Conservation (phyloP, 2,797 vertebrate species). For the Enteromius anoplus region DNA sequence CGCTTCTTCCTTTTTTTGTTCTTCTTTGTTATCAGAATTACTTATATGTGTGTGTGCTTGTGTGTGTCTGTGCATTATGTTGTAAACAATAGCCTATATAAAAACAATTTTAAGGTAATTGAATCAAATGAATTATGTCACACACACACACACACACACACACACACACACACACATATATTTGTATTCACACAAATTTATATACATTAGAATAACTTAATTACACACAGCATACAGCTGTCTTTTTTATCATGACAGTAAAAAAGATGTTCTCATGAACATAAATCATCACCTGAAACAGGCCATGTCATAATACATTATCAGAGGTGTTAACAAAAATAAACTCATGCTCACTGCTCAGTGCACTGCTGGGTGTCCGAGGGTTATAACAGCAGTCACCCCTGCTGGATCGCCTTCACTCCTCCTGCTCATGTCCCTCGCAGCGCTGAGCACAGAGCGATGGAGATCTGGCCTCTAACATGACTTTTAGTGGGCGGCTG, state of each 20-base stretch:
- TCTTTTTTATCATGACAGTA: neutral
- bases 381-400: neutral
- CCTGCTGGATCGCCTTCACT: neutral
- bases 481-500: slow-evolving; percentile 32
- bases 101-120: neutral
- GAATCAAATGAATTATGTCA: neutral
- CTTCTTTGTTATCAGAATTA: neutral
- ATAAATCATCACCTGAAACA: neutral
- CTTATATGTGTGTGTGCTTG: neutral
- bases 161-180: too few species aligned
- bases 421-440: neutral
- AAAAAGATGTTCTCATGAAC: neutral
- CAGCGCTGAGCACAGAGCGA: slow-evolving; percentile 11
- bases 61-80: neutral
- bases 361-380: neutral
- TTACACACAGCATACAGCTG: neutral
- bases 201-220: neutral
- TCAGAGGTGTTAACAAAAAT: neutral
- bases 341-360: neutral
- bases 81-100: neutral
- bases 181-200: neutral
- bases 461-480: neutral
- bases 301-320: neutral
- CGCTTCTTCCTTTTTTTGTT: neutral
- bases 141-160: too few species aligned